These are phyloP conservation scores for Tyria jacobaeae DNA, from an alignment of 2,888 invertebrate genomes.

Conservation along the genomic window DNA sequence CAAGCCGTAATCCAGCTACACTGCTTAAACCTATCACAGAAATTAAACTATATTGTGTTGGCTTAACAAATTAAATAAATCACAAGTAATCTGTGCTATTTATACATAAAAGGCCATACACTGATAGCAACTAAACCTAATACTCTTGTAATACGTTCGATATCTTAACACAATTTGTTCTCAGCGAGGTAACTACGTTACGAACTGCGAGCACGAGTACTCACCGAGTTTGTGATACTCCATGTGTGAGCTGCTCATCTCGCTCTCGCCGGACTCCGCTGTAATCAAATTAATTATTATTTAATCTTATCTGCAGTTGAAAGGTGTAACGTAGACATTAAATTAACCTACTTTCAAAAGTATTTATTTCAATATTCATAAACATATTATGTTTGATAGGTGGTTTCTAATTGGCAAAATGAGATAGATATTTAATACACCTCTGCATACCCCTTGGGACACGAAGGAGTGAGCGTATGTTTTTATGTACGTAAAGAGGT, in stretches of 20 bases:
- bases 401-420: no score
- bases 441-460: no score
- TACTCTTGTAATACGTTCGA: constrained; percentile 2
- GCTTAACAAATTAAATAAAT: background rate
- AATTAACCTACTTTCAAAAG: no score
- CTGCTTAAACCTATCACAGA: no score
- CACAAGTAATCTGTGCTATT: background rate
- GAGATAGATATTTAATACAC: no score
- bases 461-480: no score
- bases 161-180: constrained; percentile 15
- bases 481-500: no score
- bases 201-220: constrained; percentile 33
- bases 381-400: no score
- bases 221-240: constrained; percentile 77
- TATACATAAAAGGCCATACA: background rate
- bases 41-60: background rate
- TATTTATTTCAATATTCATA: no score
- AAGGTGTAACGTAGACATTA: background rate
- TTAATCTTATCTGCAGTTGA: background rate
- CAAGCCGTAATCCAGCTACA: no score
- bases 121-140: background rate
- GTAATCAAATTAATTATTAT: constrained; percentile 33
- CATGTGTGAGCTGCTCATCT: constrained; percentile 67
- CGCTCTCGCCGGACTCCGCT: constrained; percentile 66
- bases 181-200: constrained; percentile 16